Percentiles rank a stretch among this genome's conserved stretches.
Evolutionary conservation across 2,113 vertebrate genomes (phyloP).

Genomic region (Colinus virginianus): DNA sequence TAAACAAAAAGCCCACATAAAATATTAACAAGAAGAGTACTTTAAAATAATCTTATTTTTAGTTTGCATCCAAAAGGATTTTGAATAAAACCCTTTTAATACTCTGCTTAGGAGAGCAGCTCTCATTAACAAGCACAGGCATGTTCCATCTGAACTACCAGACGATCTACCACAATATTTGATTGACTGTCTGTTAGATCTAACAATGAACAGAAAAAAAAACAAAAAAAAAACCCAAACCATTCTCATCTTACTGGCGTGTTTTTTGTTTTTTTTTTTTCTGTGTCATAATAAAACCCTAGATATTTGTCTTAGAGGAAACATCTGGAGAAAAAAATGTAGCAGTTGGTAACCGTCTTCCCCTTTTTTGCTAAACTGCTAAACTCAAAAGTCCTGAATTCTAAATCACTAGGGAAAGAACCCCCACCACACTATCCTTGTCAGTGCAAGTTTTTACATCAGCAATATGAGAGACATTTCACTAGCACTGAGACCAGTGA

Average conservation of each 20-base stretch:
- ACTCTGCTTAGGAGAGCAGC: background rate
- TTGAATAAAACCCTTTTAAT: conserved; percentile 28
- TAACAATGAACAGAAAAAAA: background rate
- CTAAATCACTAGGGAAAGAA: conserved; percentile 13
- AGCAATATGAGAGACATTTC: background rate
- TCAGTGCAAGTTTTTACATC: background rate
- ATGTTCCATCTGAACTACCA: background rate
- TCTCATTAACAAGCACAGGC: background rate
- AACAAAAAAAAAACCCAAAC: background rate
- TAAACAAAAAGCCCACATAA: background rate
- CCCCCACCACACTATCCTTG: background rate
- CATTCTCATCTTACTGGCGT: background rate
- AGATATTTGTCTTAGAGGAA: conserved; percentile 68
- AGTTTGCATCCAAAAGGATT: background rate
- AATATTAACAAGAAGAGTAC: background rate
- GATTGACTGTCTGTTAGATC: background rate
- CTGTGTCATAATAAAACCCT: conserved; percentile 56
- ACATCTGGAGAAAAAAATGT: conserved; percentile 58
- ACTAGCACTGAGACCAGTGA: background rate
- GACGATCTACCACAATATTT: background rate
- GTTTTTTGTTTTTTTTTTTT: background rate
- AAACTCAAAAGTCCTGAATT: background rate
- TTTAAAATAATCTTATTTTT: conserved; percentile 14
- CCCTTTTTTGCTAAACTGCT: conserved; percentile 43
- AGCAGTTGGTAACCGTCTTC: conserved; percentile 52